A percentile compares a stretch with the other conserved stretches of the same genome.
These are phyloP conservation scores for Hydrochoerus hydrochaeris DNA, from an alignment of 2,113 vertebrate species.

Conservation along the genomic window DNA sequence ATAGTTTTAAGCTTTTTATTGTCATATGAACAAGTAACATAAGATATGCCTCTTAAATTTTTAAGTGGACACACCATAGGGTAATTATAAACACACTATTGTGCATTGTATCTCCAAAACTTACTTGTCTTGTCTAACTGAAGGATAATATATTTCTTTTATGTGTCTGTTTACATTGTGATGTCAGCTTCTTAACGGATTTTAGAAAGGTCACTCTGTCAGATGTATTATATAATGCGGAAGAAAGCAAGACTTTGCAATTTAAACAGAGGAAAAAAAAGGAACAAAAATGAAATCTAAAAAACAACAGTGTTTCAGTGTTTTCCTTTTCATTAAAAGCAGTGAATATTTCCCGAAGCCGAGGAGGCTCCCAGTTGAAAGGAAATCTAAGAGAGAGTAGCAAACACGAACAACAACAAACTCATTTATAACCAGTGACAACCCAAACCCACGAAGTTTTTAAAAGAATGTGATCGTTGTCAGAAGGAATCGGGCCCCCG, in stretches of 20 bases:
- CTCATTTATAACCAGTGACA: conserved; percentile 93
- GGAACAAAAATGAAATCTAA: conserved; percentile 7
- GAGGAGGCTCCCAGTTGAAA: not conserved
- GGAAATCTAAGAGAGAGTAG: conserved; percentile 57
- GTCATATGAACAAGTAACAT: not conserved
- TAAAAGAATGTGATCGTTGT: conserved; percentile 98
- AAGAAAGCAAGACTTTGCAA: conserved; percentile 11
- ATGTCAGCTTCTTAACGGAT: not conserved
- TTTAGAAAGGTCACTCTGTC: not conserved
- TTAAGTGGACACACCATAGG: not conserved
- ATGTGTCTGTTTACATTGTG: not conserved
- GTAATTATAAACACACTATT: no score
- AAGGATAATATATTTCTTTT: not conserved
- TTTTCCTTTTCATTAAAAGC: not conserved
- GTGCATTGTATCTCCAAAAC: not conserved
- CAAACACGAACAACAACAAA: conserved; percentile 68
- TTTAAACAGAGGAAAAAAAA: accelerated
- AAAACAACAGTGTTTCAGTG: conserved; percentile 25
- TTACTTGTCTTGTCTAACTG: not conserved
- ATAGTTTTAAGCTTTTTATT: not conserved
- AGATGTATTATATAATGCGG: not conserved
- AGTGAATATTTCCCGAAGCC: conserved; percentile 40
- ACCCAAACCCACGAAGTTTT: conserved; percentile 91
- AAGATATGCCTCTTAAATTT: not conserved
- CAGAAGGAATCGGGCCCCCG: conserved; percentile 94